A percentile compares a stretch with the other conserved stretches of the same genome.
Evolutionary conservation across 2,797 vertebrate genomes (phyloP).

Genomic region (Silurus aristotelis): DNA sequence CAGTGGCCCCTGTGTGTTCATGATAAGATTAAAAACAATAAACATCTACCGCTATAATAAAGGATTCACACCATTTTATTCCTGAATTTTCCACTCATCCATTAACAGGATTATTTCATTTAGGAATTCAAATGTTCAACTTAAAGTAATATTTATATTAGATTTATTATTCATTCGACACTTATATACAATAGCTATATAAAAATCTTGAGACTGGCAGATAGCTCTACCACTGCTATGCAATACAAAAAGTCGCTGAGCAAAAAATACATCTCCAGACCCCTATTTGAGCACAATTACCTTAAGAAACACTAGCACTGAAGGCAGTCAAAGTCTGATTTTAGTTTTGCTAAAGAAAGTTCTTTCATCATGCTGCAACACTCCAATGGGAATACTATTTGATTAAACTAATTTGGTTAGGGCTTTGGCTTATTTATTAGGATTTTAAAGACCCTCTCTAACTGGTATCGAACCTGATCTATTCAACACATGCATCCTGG

Average conservation of each 20-base stretch:
- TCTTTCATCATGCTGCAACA: not conserved
- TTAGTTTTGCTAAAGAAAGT: not conserved
- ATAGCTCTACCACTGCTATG: not conserved
- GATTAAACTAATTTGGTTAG: not conserved
- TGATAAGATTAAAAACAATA: not conserved
- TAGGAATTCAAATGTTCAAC: not conserved
- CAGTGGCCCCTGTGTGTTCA: not conserved
- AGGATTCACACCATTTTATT: not conserved
- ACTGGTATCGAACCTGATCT: slow-evolving; percentile 40
- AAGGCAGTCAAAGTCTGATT: not conserved
- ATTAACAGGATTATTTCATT: not conserved
- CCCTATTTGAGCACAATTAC: too few relatives aligned
- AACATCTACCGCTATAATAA: not conserved
- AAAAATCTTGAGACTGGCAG: not conserved
- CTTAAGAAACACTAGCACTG: not conserved
- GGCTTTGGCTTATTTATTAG: not conserved
- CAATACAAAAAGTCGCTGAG: not conserved
- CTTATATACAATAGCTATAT: not conserved
- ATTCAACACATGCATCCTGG: slow-evolving; percentile 45
- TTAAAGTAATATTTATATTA: not conserved
- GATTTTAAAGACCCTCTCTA: not conserved
- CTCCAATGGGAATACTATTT: not conserved
- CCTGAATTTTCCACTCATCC: not conserved
- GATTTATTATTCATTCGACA: not conserved
- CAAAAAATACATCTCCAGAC: not conserved